These are phyloP conservation scores for Drosophila teissieri DNA, from an alignment of 1,140 invertebrate species.

Conservation along the genomic window DNA sequence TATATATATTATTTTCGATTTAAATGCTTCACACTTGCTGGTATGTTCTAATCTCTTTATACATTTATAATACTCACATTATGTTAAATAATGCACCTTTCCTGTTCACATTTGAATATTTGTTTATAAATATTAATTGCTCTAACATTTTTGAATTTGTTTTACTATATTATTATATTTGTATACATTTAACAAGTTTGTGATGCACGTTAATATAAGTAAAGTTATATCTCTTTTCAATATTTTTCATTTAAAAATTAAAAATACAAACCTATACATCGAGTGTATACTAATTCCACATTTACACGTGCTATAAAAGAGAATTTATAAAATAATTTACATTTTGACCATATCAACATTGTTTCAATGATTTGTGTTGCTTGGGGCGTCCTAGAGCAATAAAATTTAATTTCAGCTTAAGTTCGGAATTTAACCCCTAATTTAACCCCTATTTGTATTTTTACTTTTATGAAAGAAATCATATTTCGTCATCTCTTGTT, in stretches of 20 bases:
- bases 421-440: constrained; percentile 50
- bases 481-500: constrained; percentile 14
- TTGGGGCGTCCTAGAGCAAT: constrained; percentile 36
- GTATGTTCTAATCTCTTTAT: constrained; percentile 32
- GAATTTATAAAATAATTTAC: constrained; percentile 61
- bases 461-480: constrained; percentile 41
- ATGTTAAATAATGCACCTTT: constrained; percentile 40
- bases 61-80: constrained; percentile 48
- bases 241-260: constrained; percentile 41
- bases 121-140: constrained; percentile 57
- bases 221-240: background rate
- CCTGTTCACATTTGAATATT: constrained; percentile 48
- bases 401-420: constrained; percentile 64
- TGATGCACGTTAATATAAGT: constrained; percentile 51
- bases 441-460: background rate
- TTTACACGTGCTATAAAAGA: constrained; percentile 68
- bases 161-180: constrained; percentile 48
- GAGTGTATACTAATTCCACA: constrained; percentile 30
- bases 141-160: constrained; percentile 42
- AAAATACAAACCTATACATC: constrained; percentile 42
- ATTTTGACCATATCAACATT: constrained; percentile 5
- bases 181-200: constrained; percentile 68
- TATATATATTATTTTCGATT: constrained; percentile 28
- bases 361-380: constrained; percentile 5
- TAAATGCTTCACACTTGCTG: constrained; percentile 64